These are phyloP conservation scores for Gastrophryne carolinensis DNA, from an alignment of 2,797 vertebrate genomes.

Conservation along the genomic window DNA sequence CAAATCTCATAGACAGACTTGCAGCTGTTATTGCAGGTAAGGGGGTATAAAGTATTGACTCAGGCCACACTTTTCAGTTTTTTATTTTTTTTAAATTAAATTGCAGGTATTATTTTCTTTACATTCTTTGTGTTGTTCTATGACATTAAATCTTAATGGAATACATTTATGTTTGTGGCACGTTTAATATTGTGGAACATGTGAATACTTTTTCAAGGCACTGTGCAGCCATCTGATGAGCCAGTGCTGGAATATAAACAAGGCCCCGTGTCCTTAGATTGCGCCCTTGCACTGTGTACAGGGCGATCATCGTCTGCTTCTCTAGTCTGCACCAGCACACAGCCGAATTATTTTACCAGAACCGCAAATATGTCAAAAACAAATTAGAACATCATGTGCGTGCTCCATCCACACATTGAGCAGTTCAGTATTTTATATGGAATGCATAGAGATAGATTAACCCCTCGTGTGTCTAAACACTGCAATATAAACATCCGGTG, in stretches of 20 bases:
- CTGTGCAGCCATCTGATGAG: background rate
- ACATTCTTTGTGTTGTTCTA: too few relatives aligned
- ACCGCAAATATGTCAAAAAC: conserved; percentile 44
- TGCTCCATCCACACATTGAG: background rate
- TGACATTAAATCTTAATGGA: too few relatives aligned
- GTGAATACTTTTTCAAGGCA: too few relatives aligned
- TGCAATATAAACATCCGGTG: too few relatives aligned
- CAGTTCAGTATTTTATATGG: background rate
- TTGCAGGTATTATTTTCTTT: too few relatives aligned
- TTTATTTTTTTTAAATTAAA: too few relatives aligned
- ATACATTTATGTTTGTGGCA: too few relatives aligned
- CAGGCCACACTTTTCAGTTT: too few relatives aligned
- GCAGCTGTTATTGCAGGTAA: too few relatives aligned
- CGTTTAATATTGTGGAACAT: too few relatives aligned
- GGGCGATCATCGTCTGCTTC: background rate
- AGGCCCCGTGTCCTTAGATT: background rate
- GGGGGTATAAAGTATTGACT: too few relatives aligned
- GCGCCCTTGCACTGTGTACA: background rate
- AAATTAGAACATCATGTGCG: conserved; percentile 22
- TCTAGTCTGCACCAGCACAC: background rate
- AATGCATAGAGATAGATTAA: background rate
- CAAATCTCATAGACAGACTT: too few relatives aligned
- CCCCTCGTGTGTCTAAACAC: background rate
- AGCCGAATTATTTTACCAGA: conserved; percentile 7
- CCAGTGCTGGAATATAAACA: background rate